Evolutionary conservation across 1,140 invertebrate genomes (phyloP).

Genomic region (Apis laboriosa): DNA sequence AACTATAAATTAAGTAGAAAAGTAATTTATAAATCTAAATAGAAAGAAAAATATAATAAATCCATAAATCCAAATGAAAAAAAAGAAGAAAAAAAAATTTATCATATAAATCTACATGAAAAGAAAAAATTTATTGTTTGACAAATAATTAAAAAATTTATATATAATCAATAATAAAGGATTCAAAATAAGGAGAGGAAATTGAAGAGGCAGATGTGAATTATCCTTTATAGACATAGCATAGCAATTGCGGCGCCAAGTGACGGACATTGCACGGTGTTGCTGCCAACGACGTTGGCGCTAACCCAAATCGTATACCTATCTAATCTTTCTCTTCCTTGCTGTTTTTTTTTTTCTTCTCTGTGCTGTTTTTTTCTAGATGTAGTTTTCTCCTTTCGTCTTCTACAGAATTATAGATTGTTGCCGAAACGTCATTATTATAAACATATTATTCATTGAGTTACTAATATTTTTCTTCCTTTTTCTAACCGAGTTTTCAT

Average conservation of each 20-base stretch:
- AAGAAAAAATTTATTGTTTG: too few species aligned
- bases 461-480: conserved; percentile 19
- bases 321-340: conserved; percentile 41
- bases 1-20: too few species aligned
- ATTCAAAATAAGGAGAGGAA: background rate
- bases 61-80: too few species aligned
- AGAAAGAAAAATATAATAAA: too few species aligned
- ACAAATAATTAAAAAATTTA: background rate
- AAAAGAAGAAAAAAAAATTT: background rate
- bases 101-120: too few species aligned
- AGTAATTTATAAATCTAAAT: too few species aligned
- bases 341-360: background rate
- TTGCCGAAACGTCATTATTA: conserved; percentile 8
- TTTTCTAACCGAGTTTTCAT: background rate
- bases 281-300: conserved; percentile 59
- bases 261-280: conserved; percentile 58
- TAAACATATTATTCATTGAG: conserved; percentile 23
- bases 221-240: conserved; percentile 50
- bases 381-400: background rate
- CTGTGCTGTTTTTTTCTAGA: background rate
- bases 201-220: conserved; percentile 41
- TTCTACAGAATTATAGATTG: conserved; percentile 49
- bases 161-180: background rate
- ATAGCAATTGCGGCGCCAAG: conserved; percentile 69
- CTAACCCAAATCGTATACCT: conserved; percentile 68